Percentiles rank a stretch among this genome's conserved stretches.
Conservation (phyloP, 1,140 invertebrate genomes). For the Yoshiicerus persimilis region DNA sequence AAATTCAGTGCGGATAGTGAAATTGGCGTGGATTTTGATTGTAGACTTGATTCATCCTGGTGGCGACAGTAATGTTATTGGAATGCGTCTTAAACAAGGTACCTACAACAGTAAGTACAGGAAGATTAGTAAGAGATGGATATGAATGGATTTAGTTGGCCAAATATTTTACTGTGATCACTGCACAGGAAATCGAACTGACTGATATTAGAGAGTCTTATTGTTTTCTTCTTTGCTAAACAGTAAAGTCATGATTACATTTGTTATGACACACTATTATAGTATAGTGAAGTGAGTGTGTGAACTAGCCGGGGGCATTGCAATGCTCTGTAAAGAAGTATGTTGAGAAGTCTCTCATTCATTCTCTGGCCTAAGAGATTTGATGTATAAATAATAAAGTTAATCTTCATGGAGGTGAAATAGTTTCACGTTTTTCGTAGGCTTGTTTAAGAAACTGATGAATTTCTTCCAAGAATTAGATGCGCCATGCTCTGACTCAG, state of each 20-base stretch:
- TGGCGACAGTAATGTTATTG: not conserved
- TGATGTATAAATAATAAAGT: conserved; percentile 13
- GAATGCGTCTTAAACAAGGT: not conserved
- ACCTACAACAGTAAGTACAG: not conserved
- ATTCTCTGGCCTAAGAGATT: not conserved
- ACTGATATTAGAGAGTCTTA: not conserved
- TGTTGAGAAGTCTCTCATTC: not conserved
- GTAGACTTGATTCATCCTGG: not conserved
- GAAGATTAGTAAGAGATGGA: too few species aligned
- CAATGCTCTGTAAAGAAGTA: not conserved
- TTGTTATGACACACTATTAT: not conserved
- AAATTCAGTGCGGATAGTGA: not conserved
- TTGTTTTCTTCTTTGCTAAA: not conserved
- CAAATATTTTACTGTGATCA: not conserved
- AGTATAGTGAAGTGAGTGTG: not conserved
- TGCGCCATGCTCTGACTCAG: not conserved
- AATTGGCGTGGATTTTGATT: not conserved
- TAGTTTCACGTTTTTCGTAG: conserved; percentile 1
- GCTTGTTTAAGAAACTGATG: not conserved
- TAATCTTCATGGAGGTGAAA: not conserved
- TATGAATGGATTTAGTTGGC: not conserved
- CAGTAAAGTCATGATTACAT: not conserved
- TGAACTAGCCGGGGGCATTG: not conserved
- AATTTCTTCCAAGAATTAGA: conserved; percentile 7
- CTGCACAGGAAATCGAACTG: not conserved